Evolutionary conservation across 2,888 invertebrate species (phyloP).

Genomic region (Liodrosophila aerea): DNA sequence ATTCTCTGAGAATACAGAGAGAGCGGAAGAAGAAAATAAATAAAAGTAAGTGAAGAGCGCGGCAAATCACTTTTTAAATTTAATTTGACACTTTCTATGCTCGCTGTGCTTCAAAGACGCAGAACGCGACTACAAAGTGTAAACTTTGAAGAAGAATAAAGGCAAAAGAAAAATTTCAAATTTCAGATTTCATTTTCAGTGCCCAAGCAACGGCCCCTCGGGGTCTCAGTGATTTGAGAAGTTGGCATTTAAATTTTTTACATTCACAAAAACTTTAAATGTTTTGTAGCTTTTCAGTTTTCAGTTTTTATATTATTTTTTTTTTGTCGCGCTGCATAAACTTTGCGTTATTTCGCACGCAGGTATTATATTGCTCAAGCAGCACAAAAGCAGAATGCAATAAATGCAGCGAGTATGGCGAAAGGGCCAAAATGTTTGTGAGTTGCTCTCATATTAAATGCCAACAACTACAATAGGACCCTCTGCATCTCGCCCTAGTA

Average conservation of each 20-base stretch:
- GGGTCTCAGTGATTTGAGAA: constrained; percentile 28
- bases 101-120: constrained; percentile 59
- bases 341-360: constrained; percentile 75
- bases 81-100: constrained; percentile 71
- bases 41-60: constrained; percentile 42
- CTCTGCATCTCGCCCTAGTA: constrained; percentile 9
- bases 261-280: constrained; percentile 57
- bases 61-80: constrained; percentile 76
- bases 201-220: constrained; percentile 34
- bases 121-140: constrained; percentile 61
- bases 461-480: constrained; percentile 1
- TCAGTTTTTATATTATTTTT: constrained; percentile 51
- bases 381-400: constrained; percentile 69
- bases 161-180: constrained; percentile 38
- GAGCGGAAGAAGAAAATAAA: constrained; percentile 7
- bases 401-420: constrained; percentile 44
- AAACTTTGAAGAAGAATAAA: constrained; percentile 47
- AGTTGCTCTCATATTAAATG: constrained; percentile 9
- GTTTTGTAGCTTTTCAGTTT: constrained; percentile 71
- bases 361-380: constrained; percentile 70
- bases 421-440: constrained; percentile 1
- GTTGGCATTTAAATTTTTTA: constrained; percentile 63
- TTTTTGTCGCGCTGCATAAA: constrained; percentile 59
- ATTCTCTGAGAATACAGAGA: constrained; percentile 6
- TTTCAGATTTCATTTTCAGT: constrained; percentile 61